Evolutionary conservation across 23 tunicate genomes (phyloP).

Genomic region (Styela plicata): DNA sequence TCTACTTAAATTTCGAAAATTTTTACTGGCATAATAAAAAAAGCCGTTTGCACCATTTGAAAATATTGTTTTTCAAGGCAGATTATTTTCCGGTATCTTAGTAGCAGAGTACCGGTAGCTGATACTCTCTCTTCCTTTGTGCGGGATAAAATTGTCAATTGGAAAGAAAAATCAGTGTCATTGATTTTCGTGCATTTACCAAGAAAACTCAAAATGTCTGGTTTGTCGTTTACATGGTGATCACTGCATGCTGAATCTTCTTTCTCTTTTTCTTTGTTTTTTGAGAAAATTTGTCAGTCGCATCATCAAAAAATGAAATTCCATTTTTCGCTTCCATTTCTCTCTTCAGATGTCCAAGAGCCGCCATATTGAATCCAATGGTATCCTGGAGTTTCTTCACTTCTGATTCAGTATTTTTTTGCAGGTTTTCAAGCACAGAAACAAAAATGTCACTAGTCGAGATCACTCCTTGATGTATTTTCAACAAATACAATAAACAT

Average conservation of each 20-base stretch:
- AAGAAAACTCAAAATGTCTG: neutral
- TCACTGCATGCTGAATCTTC: conserved; percentile 13
- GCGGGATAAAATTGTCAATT: neutral
- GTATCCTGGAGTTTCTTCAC: conserved; percentile 53
- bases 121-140: no score
- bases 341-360: conserved; percentile 55
- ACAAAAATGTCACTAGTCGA: conserved; percentile 69
- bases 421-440: conserved; percentile 45
- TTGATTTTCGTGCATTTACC: neutral
- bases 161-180: neutral
- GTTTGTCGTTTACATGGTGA: neutral
- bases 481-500: conserved; percentile 67
- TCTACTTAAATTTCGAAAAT: no score
- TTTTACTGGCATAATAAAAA: no score
- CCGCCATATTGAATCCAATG: conserved; percentile 82
- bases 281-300: conserved; percentile 49
- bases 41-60: no score
- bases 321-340: conserved; percentile 65
- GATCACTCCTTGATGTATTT: conserved; percentile 80
- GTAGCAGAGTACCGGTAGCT: no score
- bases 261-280: conserved; percentile 51
- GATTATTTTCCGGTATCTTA: no score
- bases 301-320: conserved; percentile 74
- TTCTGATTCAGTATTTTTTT: conserved; percentile 39
- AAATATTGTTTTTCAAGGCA: no score